A percentile compares a stretch with the other conserved stretches of the same genome.
Conservation (phyloP, 2,797 vertebrate genomes). For the Acridotheres tristis region DNA sequence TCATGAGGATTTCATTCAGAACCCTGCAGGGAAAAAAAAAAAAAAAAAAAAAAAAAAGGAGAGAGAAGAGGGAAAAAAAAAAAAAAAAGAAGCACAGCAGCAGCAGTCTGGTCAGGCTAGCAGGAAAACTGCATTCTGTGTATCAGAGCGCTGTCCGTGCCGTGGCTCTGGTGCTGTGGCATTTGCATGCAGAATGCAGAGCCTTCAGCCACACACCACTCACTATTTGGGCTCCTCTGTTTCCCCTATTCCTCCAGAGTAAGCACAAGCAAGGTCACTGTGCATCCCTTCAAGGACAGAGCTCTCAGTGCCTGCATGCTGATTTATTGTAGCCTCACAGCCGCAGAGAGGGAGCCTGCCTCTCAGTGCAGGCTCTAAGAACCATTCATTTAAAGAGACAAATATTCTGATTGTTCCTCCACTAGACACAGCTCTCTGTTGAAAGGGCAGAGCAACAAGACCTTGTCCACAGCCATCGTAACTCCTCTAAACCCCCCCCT, state of each 20-base stretch:
- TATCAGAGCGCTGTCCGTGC: neutral
- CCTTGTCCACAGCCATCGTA: neutral
- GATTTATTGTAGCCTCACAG: slow-evolving; percentile 61
- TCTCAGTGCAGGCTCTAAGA: slow-evolving; percentile 24
- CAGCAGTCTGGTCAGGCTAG: slow-evolving; percentile 22
- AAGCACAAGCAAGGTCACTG: slow-evolving; percentile 84
- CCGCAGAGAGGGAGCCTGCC: slow-evolving; percentile 30
- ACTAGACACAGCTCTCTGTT: neutral
- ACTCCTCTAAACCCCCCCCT: neutral
- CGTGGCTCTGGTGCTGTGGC: neutral
- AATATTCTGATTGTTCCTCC: slow-evolving; percentile 23
- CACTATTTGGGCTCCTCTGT: neutral
- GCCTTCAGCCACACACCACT: slow-evolving; percentile 26
- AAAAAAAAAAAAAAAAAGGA: neutral
- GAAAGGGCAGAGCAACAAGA: slow-evolving; percentile 28
- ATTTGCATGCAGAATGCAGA: slow-evolving; percentile 39
- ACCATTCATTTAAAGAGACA: slow-evolving; percentile 40
- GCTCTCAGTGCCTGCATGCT: slow-evolving; percentile 56
- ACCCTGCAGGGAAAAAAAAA: neutral
- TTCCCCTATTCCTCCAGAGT: slow-evolving; percentile 36
- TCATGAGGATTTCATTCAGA: slow-evolving; percentile 50
- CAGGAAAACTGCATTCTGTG: neutral
- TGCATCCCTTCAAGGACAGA: slow-evolving; percentile 78
- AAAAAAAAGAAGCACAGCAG: neutral
- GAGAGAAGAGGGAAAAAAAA: no score